Conservation (phyloP, 2,888 invertebrate genomes). For the Hyalella azteca region DNA sequence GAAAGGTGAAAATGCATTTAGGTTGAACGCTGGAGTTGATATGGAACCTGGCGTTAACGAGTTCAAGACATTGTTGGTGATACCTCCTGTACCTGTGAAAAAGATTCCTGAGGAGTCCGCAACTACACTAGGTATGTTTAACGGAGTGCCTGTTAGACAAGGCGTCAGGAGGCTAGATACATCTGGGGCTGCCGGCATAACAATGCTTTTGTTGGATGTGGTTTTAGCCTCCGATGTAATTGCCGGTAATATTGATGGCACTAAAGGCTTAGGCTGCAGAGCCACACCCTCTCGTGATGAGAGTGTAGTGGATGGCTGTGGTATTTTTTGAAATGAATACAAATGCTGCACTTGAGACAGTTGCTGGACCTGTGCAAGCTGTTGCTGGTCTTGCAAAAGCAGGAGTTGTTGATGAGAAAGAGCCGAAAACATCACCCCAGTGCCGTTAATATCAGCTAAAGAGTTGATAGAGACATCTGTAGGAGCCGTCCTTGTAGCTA, state of each 20-base stretch:
- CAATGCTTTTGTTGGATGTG: neutral
- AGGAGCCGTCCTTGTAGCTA: neutral
- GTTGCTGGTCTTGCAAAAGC: slow-evolving; percentile 15
- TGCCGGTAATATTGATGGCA: neutral
- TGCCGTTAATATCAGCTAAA: neutral
- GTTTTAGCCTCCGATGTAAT: neutral
- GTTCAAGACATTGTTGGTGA: neutral
- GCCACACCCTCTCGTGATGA: no score
- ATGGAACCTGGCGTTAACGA: neutral
- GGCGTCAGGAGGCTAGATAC: neutral
- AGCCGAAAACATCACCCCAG: neutral
- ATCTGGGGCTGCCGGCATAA: neutral
- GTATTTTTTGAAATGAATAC: slow-evolving; percentile 6
- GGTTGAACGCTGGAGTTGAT: neutral
- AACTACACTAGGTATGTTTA: neutral
- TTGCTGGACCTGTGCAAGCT: slow-evolving; percentile 21
- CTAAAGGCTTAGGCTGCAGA: neutral
- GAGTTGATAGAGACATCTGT: neutral
- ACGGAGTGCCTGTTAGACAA: neutral
- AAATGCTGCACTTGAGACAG: slow-evolving; percentile 19
- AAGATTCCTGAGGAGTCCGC: neutral
- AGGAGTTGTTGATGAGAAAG: slow-evolving; percentile 11
- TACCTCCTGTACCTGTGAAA: neutral
- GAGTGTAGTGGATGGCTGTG: no score
- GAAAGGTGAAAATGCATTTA: slow-evolving; percentile 11